Conservation (phyloP, 2,888 invertebrate species). For the Acanthoscelides obtectus region DNA sequence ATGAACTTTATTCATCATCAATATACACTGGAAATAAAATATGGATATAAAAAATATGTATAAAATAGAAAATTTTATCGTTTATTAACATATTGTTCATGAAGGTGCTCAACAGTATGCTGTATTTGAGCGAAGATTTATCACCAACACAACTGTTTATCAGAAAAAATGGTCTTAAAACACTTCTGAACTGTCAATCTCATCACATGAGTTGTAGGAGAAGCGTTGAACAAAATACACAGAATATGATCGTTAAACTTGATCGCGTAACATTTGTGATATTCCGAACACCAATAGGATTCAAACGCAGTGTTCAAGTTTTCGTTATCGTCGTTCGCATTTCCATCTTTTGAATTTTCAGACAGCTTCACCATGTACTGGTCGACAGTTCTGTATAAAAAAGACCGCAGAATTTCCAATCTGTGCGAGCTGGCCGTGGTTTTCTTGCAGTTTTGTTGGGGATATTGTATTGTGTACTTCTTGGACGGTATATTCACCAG, state of each 20-base stretch:
- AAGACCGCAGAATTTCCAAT: conserved; percentile 67
- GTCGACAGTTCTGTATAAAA: conserved; percentile 66
- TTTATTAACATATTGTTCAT: too few species aligned
- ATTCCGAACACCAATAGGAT: conserved; percentile 81
- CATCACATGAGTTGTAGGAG: conserved; percentile 73
- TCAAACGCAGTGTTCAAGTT: conserved; percentile 50
- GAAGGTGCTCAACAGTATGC: too few species aligned
- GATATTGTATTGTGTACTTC: conserved; percentile 66
- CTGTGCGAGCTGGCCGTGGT: conserved; percentile 63
- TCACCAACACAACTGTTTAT: conserved; percentile 68
- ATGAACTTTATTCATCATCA: too few species aligned
- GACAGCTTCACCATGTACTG: conserved; percentile 37
- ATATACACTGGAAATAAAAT: too few species aligned
- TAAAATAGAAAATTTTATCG: too few species aligned
- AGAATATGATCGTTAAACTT: conserved; percentile 63
- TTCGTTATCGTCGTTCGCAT: conserved; percentile 18
- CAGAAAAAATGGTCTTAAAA: conserved; percentile 57
- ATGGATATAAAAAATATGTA: too few species aligned
- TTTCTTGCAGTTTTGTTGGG: conserved; percentile 55
- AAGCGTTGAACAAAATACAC: conserved; percentile 67
- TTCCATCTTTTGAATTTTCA: conserved; percentile 16
- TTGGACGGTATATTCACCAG: conserved; percentile 60
- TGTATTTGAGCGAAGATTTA: too few species aligned
- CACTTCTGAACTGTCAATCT: conserved; percentile 64
- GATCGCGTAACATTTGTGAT: conserved; percentile 79